phyloP scores from a whole-genome alignment of 1,140 invertebrate species.

The Drosophila ohnishii region DNA sequence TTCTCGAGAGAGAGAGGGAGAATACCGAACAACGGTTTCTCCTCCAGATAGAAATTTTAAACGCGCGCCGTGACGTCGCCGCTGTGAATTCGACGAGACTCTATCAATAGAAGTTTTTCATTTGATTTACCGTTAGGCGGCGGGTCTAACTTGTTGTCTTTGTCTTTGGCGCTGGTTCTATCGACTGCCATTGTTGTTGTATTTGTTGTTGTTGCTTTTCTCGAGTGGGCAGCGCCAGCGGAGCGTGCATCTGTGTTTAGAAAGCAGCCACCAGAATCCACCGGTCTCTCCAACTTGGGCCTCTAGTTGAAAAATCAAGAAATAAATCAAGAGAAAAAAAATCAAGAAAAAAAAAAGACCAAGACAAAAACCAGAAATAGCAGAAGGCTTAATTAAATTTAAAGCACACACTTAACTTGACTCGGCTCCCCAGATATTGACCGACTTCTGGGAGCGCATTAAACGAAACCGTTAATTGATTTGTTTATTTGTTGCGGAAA shows the following conservation, averaged over 20 bases:
- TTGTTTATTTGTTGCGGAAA: slow-evolving; percentile 51
- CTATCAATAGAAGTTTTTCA: slow-evolving; percentile 69
- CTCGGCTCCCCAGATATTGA: slow-evolving; percentile 54
- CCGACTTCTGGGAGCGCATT: slow-evolving; percentile 65
- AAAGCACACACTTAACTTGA: slow-evolving; percentile 41
- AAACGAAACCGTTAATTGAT: slow-evolving; percentile 67
- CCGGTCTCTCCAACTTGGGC: slow-evolving; percentile 28
- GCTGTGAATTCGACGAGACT: slow-evolving; percentile 12
- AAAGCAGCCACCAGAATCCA: slow-evolving; percentile 53
- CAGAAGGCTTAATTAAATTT: slow-evolving; percentile 73
- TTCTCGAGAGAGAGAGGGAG: no score
- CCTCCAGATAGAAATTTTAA: slow-evolving; percentile 62
- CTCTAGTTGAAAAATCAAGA: slow-evolving; percentile 7
- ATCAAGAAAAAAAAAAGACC: slow-evolving; percentile 2
- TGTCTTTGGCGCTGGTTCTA: slow-evolving; percentile 7
- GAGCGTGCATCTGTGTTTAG: slow-evolving; percentile 69
- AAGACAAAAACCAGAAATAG: slow-evolving; percentile 24
- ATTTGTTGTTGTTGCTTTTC: slow-evolving; percentile 33
- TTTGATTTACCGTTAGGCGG: slow-evolving; percentile 75
- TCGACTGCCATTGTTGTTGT: slow-evolving; percentile 3
- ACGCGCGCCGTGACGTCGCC: slow-evolving; percentile 68
- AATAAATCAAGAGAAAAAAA: slow-evolving; percentile 15
- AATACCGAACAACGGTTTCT: slow-evolving; percentile 33
- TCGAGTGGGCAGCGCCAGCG: slow-evolving; percentile 64
- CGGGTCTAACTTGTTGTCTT: slow-evolving; percentile 36